Evolutionary conservation across 2,888 invertebrate species (phyloP).

Genomic region (Pterobdella sp.): DNA sequence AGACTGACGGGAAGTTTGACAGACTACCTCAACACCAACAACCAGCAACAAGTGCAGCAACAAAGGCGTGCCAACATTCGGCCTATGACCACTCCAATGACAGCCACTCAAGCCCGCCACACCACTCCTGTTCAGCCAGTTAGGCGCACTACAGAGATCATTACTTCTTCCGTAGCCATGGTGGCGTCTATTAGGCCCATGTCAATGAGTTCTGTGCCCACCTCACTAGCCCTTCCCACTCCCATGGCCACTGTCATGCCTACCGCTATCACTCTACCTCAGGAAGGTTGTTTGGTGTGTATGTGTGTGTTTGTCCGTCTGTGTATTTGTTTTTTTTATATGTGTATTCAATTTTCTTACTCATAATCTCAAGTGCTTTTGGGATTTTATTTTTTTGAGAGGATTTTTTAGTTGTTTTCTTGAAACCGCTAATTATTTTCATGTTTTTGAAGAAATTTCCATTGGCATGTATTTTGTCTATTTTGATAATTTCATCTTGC

Average conservation of each 20-base stretch:
- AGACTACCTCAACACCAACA: no score
- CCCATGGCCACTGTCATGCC: conserved; percentile 51
- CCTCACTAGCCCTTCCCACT: conserved; percentile 32
- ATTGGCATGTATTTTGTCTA: no score
- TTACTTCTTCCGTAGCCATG: conserved; percentile 21
- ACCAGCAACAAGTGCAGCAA: not conserved
- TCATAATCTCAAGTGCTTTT: no score
- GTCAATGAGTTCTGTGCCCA: conserved; percentile 29
- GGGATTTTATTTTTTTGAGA: no score
- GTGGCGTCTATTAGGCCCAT: conserved; percentile 33
- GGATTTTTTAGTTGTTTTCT: no score
- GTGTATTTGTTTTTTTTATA: not conserved
- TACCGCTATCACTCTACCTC: conserved; percentile 38
- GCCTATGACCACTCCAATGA: conserved; percentile 71
- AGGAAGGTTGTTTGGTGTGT: conserved; percentile 15
- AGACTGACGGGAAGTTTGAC: not conserved
- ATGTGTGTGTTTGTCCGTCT: not conserved
- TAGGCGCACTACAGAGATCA: conserved; percentile 36
- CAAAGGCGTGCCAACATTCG: conserved; percentile 69
- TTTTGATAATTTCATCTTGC: no score
- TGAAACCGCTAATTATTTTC: no score
- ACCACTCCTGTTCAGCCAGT: conserved; percentile 42
- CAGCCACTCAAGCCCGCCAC: conserved; percentile 33
- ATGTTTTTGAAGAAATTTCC: no score
- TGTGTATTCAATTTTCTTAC: not conserved